A percentile compares a stretch with the other conserved stretches of the same genome.
These are phyloP conservation scores for Volucella bombylans DNA, from an alignment of 2,888 invertebrate species.

Conservation along the genomic window DNA sequence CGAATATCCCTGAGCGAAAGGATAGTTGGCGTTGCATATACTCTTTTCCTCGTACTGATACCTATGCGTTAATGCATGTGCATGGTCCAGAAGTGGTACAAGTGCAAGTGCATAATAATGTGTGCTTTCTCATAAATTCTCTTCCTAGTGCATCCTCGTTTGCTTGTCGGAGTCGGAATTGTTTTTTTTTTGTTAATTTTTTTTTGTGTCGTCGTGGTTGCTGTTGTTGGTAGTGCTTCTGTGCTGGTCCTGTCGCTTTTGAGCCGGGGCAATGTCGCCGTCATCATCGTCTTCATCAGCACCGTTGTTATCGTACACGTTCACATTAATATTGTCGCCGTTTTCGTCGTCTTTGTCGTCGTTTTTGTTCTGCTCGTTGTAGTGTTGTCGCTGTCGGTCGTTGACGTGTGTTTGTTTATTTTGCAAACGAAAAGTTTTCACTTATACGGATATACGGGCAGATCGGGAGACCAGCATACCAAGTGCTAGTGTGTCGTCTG, in stretches of 20 bases:
- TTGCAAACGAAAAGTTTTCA: conserved; percentile 44
- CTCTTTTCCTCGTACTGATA: background rate
- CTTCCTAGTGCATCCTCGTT: conserved; percentile 57
- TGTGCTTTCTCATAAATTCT: conserved; percentile 68
- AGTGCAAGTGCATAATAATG: conserved; percentile 72
- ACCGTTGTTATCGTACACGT: conserved; percentile 36
- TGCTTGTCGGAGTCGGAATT: conserved; percentile 8
- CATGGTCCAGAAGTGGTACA: conserved; percentile 71
- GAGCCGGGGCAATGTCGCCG: conserved; percentile 69
- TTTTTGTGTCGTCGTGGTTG: background rate
- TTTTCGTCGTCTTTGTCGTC: conserved; percentile 30
- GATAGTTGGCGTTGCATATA: conserved; percentile 41
- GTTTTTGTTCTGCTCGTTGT: conserved; percentile 45
- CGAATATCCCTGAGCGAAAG: conserved; percentile 40
- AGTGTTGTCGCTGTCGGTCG: conserved; percentile 50
- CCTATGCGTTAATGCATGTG: conserved; percentile 21
- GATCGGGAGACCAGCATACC: conserved; percentile 17
- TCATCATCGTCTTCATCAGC: conserved; percentile 40
- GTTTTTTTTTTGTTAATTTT: background rate
- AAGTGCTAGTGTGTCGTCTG: background rate
- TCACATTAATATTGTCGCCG: background rate
- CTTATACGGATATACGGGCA: conserved; percentile 39
- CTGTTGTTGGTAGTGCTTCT: no score
- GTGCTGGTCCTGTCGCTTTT: conserved; percentile 57
- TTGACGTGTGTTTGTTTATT: conserved; percentile 69